These are phyloP conservation scores for Anguilla megastoma DNA, from an alignment of 2,797 vertebrate species.

Conservation along the genomic window DNA sequence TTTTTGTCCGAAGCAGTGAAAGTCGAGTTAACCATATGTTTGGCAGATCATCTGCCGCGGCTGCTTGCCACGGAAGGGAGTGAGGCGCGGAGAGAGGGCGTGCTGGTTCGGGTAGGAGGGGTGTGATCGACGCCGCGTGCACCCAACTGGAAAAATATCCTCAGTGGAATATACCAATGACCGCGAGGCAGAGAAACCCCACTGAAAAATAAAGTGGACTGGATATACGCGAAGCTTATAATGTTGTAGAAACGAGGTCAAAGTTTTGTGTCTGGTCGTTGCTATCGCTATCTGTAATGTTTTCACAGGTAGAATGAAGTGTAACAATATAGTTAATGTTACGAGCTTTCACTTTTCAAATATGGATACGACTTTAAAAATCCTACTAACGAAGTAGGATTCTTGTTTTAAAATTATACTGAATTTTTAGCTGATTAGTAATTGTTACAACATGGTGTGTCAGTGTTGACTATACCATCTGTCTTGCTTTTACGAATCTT, in stretches of 20 bases:
- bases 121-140: conserved; percentile 41
- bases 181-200: neutral
- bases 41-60: conserved; percentile 41
- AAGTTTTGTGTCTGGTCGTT: neutral
- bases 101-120: conserved; percentile 42
- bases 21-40: conserved; percentile 40
- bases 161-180: conserved; percentile 18
- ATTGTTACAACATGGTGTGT: neutral
- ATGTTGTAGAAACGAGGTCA: neutral
- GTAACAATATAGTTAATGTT: neutral
- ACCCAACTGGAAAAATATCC: conserved; percentile 26
- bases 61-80: conserved; percentile 65
- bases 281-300: neutral
- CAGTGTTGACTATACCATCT: neutral
- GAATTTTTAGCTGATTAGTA: neutral
- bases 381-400: neutral
- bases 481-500: neutral
- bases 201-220: conserved; percentile 34
- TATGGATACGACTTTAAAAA: neutral
- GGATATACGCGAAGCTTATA: conserved; percentile 20
- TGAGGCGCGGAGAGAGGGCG: conserved; percentile 42
- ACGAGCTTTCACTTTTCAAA: neutral
- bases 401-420: neutral
- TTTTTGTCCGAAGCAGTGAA: conserved; percentile 28
- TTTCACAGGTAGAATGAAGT: neutral